These are phyloP conservation scores for Lepus oiostolus DNA, from an alignment of 2,797 vertebrate genomes.

Conservation along the genomic window DNA sequence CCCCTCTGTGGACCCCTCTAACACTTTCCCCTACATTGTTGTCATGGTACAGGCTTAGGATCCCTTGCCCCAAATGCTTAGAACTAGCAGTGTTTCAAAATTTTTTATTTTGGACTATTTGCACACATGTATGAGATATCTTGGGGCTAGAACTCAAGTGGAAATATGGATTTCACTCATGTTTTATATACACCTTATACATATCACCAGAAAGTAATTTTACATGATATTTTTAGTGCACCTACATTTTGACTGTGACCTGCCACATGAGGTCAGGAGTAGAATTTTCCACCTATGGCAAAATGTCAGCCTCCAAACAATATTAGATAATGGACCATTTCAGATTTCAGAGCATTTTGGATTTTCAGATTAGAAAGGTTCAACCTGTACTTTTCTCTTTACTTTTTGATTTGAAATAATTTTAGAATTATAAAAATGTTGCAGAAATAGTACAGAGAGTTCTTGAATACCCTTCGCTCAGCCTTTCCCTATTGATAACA, in stretches of 20 bases:
- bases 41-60: neutral
- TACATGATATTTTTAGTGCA: neutral
- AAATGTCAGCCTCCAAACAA: neutral
- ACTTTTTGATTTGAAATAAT: constrained; percentile 1
- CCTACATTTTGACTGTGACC: neutral
- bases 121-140: neutral
- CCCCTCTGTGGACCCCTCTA: neutral
- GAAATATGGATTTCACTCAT: neutral
- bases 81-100: neutral
- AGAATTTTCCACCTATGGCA: neutral
- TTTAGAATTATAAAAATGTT: constrained; percentile 44
- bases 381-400: neutral
- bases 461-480: neutral
- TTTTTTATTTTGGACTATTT: neutral
- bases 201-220: neutral
- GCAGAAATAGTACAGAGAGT: neutral
- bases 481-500: neutral
- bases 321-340: neutral
- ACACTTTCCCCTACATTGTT: neutral
- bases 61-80: neutral
- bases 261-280: neutral
- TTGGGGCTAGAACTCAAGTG: neutral
- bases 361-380: neutral
- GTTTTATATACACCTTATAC: neutral
- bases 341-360: neutral